Evolutionary conservation across 2,113 vertebrate species (phyloP).

Genomic region (Agapornis roseicollis): DNA sequence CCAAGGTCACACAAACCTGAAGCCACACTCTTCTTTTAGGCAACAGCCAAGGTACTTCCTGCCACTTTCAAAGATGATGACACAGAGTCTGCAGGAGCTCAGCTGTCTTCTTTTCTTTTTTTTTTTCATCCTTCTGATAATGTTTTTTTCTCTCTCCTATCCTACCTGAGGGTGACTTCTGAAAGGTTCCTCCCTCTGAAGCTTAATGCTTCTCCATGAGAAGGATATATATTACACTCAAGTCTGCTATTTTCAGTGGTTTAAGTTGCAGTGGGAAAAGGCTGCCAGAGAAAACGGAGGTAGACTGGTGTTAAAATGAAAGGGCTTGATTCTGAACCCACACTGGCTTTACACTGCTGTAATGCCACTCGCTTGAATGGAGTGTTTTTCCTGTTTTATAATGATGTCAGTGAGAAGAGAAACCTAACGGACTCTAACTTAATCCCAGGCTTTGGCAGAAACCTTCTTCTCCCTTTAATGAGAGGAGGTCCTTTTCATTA

Average conservation of each 20-base stretch:
- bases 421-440: not conserved
- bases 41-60: not conserved
- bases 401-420: slow-evolving; percentile 27
- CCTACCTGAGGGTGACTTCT: not conserved
- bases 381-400: not conserved
- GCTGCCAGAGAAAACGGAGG: not conserved
- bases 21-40: not conserved
- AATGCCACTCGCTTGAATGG: not conserved
- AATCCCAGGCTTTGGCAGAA: slow-evolving; percentile 42
- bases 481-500: slow-evolving; percentile 32
- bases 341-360: not conserved
- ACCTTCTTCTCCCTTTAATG: slow-evolving; percentile 23
- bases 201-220: not conserved
- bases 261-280: not conserved
- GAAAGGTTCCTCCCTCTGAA: not conserved
- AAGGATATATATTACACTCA: not conserved
- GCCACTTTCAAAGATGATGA: not conserved
- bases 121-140: not conserved
- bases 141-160: not conserved
- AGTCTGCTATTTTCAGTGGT: not conserved
- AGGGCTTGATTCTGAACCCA: not conserved
- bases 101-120: not conserved
- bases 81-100: not conserved
- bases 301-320: not conserved
- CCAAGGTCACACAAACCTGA: not conserved